phyloP scores from a whole-genome alignment of 2,113 vertebrate genomes.

The Oostethus manadensis region DNA sequence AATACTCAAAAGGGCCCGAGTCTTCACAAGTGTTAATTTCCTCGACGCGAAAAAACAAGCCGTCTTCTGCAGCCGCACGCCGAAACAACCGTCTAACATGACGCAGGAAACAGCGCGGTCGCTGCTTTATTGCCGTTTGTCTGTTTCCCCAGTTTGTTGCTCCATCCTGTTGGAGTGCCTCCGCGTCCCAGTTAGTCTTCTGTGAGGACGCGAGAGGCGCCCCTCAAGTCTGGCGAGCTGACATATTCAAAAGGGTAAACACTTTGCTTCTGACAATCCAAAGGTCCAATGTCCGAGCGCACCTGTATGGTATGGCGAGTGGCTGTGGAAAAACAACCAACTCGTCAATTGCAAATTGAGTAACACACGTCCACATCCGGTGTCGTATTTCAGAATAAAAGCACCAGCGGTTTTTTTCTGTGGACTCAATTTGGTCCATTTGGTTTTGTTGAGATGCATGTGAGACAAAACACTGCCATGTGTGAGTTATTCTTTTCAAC shows the following conservation, averaged over 20 bases:
- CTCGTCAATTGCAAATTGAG: constrained; percentile 7
- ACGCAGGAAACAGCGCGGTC: constrained; percentile 17
- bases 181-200: constrained; percentile 43
- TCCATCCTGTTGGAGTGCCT: constrained; percentile 39
- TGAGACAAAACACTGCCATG: too few relatives aligned
- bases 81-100: constrained; percentile 8
- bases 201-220: background rate
- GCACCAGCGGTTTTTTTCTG: background rate
- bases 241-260: constrained; percentile 2
- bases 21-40: background rate
- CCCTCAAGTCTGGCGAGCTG: background rate
- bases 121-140: constrained; percentile 38
- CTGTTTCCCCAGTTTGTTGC: constrained; percentile 48
- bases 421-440: too few relatives aligned
- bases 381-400: constrained; percentile 55
- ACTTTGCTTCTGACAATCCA: constrained; percentile 7
- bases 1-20: background rate
- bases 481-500: too few relatives aligned
- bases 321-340: constrained; percentile 11
- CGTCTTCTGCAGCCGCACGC: background rate
- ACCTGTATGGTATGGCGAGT: constrained; percentile 48
- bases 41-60: background rate
- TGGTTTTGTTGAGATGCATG: too few relatives aligned
- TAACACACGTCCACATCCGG: constrained; percentile 29
- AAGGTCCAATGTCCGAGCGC: constrained; percentile 37